phyloP scores from a whole-genome alignment of 1,140 invertebrate species.

The Camponotus vicinus region DNA sequence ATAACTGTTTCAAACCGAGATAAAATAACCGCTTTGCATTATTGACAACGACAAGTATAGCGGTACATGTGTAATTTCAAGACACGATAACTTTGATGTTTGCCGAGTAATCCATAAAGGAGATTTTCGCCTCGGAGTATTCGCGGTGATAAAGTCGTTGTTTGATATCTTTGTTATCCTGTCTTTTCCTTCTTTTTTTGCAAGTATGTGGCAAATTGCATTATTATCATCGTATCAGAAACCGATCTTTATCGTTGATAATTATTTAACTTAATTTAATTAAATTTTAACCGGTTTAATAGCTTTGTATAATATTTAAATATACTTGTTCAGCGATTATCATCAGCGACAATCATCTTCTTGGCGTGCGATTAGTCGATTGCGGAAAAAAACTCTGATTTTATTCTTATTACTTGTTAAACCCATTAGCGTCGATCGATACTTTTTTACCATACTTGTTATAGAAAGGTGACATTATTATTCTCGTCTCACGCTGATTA shows the following conservation, averaged over 20 bases:
- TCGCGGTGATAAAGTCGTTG: constrained; percentile 1
- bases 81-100: constrained; percentile 7
- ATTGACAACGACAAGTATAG: not conserved
- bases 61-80: not conserved
- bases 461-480: not conserved
- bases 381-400: too few relatives aligned
- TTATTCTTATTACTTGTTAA: not conserved
- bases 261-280: too few relatives aligned
- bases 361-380: too few relatives aligned
- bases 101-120: not conserved
- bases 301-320: too few relatives aligned
- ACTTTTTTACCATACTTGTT: not conserved
- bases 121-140: not conserved
- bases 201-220: not conserved
- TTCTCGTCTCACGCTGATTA: not conserved
- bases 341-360: too few relatives aligned
- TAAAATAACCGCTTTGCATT: constrained; percentile 26
- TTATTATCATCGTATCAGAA: not conserved
- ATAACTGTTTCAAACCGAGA: not conserved
- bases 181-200: not conserved
- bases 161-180: constrained; percentile 1
- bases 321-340: too few relatives aligned
- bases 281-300: too few relatives aligned
- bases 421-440: constrained; percentile 3
- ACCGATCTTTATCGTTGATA: not conserved